phyloP scores from a whole-genome alignment of 2,888 invertebrate species.

The Amblyjoppa proteus region DNA sequence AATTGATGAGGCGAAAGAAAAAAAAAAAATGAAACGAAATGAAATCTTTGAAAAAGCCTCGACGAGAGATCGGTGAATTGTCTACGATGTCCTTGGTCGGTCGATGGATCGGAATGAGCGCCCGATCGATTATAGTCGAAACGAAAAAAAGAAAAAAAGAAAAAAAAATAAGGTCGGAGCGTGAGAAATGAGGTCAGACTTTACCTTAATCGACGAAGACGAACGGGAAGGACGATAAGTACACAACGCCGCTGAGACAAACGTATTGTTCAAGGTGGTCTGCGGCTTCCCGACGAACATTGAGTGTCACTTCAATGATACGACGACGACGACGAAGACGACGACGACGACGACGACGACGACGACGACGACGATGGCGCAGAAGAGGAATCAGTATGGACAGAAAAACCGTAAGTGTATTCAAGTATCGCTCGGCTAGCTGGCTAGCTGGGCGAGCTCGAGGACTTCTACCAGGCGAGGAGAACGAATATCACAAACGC shows the following conservation, averaged over 20 bases:
- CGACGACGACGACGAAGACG: slow-evolving; percentile 3
- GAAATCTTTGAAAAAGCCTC: background rate
- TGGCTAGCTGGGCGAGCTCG: background rate
- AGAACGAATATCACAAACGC: slow-evolving; percentile 22
- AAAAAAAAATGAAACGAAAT: background rate
- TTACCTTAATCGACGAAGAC: slow-evolving; percentile 62
- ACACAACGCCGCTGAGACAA: slow-evolving; percentile 36
- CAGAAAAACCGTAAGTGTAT: slow-evolving; percentile 30
- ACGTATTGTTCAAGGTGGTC: slow-evolving; percentile 65
- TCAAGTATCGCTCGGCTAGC: slow-evolving; percentile 13
- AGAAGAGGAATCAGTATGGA: slow-evolving; percentile 12
- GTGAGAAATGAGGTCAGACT: slow-evolving; percentile 59
- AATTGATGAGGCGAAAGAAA: background rate
- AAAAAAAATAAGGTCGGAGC: background rate
- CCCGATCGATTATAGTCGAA: background rate
- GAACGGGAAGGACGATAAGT: slow-evolving; percentile 40
- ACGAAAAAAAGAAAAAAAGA: background rate
- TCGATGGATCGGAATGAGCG: background rate
- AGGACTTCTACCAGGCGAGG: background rate
- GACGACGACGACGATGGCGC: background rate
- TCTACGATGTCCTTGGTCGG: background rate
- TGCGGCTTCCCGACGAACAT: slow-evolving; percentile 31
- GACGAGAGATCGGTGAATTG: background rate
- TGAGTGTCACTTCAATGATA: slow-evolving; percentile 61
- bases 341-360: background rate